A percentile compares a stretch with the other conserved stretches of the same genome.
Evolutionary conservation across 1,140 invertebrate species (phyloP).

Genomic region (Babylonia areolata): DNA sequence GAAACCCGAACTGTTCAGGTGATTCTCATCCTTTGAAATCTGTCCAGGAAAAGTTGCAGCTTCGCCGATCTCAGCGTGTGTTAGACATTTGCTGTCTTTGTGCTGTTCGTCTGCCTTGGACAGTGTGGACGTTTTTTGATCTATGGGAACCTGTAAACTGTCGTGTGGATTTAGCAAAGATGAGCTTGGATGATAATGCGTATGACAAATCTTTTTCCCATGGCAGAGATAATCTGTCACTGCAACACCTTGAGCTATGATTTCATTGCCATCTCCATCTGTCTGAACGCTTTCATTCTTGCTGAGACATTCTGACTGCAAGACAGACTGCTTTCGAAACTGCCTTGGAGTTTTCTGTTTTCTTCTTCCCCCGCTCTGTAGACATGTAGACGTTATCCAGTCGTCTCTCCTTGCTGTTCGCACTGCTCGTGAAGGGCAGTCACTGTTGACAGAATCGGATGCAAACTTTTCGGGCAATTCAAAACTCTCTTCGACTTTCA

Average conservation of each 20-base stretch:
- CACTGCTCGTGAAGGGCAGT: background rate
- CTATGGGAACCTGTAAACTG: background rate
- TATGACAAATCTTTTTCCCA: background rate
- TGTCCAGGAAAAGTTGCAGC: background rate
- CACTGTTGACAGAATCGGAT: too few species aligned
- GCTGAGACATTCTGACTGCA: background rate
- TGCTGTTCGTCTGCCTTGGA: background rate
- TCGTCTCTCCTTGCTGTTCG: background rate
- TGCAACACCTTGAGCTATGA: background rate
- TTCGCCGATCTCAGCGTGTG: background rate
- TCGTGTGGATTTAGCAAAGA: background rate
- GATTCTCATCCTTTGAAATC: background rate
- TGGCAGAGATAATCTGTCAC: background rate
- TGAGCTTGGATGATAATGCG: background rate
- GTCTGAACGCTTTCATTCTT: background rate
- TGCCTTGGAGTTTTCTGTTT: conserved; percentile 6
- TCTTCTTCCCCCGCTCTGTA: background rate
- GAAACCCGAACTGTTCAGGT: background rate
- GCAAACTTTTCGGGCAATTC: too few species aligned
- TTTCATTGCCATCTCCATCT: background rate
- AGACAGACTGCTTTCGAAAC: background rate
- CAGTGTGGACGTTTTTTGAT: background rate
- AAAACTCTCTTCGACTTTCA: background rate
- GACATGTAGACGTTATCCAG: background rate
- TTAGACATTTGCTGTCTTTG: background rate